These are phyloP conservation scores for Incurvaria masculella DNA, from an alignment of 2,888 invertebrate species.

Conservation along the genomic window DNA sequence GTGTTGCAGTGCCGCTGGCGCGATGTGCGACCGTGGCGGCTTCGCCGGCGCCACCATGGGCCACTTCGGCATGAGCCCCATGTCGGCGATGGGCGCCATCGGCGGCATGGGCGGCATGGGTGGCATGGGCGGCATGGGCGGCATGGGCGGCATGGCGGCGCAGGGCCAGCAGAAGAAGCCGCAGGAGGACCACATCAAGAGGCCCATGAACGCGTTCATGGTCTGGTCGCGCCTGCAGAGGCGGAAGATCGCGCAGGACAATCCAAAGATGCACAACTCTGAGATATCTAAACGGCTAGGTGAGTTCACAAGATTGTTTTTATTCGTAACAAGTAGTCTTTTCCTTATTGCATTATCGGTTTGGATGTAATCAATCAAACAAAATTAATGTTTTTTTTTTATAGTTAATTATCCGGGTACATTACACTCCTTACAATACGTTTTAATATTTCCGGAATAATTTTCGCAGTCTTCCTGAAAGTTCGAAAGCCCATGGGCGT, in stretches of 20 bases:
- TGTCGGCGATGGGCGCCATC: constrained; percentile 55
- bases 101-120: constrained; percentile 55
- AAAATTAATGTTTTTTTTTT: no score
- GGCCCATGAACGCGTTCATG: constrained; percentile 99
- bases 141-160: constrained; percentile 55
- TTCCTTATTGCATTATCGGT: not conserved
- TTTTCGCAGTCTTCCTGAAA: no score
- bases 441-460: no score
- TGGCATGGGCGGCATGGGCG: constrained; percentile 51
- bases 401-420: no score
- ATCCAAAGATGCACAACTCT: constrained; percentile 98
- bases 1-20: constrained; percentile 64
- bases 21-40: constrained; percentile 66
- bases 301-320: constrained; percentile 50
- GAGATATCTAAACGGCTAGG: constrained; percentile 93
- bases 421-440: no score
- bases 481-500: no score
- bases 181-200: constrained; percentile 87
- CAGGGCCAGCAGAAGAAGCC: constrained; percentile 53
- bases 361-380: not conserved
- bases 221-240: constrained; percentile 94
- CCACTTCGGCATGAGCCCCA: constrained; percentile 52
- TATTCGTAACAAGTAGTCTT: not conserved
- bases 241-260: constrained; percentile 94
- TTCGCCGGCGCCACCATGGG: constrained; percentile 62